Conservation (phyloP, 2,113 vertebrate genomes). For the Zapus hudsonius region DNA sequence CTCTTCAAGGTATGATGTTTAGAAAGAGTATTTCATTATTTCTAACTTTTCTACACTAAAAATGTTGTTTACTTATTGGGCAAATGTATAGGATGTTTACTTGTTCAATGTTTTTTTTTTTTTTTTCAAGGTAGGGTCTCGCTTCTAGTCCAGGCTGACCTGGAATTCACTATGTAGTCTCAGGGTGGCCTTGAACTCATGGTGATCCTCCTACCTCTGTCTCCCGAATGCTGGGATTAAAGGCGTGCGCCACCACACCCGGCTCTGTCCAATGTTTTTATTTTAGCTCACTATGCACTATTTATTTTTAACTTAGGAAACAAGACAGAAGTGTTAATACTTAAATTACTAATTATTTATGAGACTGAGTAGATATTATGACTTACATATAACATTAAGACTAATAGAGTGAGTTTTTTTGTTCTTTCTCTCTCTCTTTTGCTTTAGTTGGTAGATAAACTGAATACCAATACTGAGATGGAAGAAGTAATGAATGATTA, state of each 20-base stretch:
- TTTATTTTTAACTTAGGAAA: conserved; percentile 51
- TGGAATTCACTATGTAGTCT: too few species aligned
- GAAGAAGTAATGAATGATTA: conserved; percentile 94
- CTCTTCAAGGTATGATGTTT: background rate
- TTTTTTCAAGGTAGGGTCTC: too few species aligned
- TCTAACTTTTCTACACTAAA: conserved; percentile 20
- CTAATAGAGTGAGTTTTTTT: conserved; percentile 42
- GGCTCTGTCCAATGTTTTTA: too few species aligned
- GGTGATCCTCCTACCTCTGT: too few species aligned
- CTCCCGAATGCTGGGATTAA: too few species aligned
- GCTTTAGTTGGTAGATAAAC: conserved; percentile 94
- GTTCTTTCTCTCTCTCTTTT: conserved; percentile 61
- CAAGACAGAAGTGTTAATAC: conserved; percentile 11
- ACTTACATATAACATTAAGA: conserved; percentile 40
- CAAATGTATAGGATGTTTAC: background rate
- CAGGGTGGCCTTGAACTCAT: too few species aligned
- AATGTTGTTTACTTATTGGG: background rate
- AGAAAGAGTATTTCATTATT: conserved; percentile 6
- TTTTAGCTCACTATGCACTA: background rate
- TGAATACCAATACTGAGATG: conserved; percentile 96
- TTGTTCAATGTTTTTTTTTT: background rate
- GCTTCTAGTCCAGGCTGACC: too few species aligned
- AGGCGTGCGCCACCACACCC: too few species aligned
- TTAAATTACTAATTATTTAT: conserved; percentile 46
- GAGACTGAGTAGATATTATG: background rate